These are phyloP conservation scores for Philantomba maxwellii DNA, from an alignment of 2,113 vertebrate genomes.

Conservation along the genomic window DNA sequence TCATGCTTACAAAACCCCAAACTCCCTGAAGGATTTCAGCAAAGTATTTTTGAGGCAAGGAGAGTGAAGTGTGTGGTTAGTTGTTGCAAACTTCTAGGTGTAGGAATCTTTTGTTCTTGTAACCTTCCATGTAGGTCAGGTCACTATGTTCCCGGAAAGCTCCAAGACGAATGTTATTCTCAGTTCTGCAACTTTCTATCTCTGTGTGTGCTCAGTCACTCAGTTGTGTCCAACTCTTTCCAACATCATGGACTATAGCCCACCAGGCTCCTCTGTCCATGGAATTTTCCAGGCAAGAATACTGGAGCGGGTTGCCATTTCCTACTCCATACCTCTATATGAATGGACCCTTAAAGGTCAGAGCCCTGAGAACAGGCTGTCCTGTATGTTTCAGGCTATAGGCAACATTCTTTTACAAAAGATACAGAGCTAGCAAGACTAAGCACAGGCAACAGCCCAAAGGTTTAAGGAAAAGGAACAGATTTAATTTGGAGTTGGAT, in stretches of 20 bases:
- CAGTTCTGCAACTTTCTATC: neutral
- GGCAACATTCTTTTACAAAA: neutral
- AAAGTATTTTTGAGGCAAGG: neutral
- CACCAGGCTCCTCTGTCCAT: neutral
- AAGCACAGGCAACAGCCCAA: neutral
- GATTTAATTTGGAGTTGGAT: neutral
- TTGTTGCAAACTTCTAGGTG: neutral
- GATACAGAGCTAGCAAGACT: neutral
- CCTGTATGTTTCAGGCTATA: neutral
- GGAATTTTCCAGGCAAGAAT: neutral
- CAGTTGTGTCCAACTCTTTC: neutral
- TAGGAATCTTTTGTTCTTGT: neutral
- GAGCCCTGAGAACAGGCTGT: neutral
- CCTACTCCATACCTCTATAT: neutral
- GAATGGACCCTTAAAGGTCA: neutral
- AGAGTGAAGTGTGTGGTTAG: neutral
- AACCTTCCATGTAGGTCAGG: neutral
- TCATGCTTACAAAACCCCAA: neutral
- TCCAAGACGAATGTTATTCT: neutral
- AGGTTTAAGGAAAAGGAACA: neutral
- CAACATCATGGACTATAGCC: neutral
- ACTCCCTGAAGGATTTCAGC: neutral
- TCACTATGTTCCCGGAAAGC: accelerated
- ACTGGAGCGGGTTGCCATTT: neutral
- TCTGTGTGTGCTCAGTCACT: neutral